A percentile compares a stretch with the other conserved stretches of the same genome.
phyloP scores from a whole-genome alignment of 2,797 vertebrate species.

The Aldrovandia affinis region DNA sequence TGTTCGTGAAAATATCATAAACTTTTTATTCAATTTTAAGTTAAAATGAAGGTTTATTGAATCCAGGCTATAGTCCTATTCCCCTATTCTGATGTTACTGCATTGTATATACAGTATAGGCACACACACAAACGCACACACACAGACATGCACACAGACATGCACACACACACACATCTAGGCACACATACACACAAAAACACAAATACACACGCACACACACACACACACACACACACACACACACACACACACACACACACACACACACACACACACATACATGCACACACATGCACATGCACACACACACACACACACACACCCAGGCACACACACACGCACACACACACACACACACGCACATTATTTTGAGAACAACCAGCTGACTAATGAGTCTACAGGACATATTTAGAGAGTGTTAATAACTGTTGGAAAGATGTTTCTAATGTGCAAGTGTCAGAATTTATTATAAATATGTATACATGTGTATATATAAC shows the following conservation, averaged over 20 bases:
- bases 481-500: neutral
- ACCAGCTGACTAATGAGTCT: conserved; percentile 1
- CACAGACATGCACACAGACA: too few relatives aligned
- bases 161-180: too few relatives aligned
- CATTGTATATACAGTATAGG: neutral
- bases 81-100: neutral
- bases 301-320: too few relatives aligned
- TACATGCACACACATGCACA: neutral
- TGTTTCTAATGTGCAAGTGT: neutral
- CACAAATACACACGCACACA: too few relatives aligned
- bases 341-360: neutral
- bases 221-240: too few relatives aligned
- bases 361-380: conserved; percentile 2
- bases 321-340: too few relatives aligned
- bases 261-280: neutral
- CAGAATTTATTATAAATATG: conserved; percentile 19
- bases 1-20: neutral
- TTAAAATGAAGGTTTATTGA: neutral
- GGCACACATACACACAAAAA: too few relatives aligned
- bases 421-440: neutral
- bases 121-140: too few relatives aligned
- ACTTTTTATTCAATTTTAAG: neutral
- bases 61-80: neutral
- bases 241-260: neutral
- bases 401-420: neutral